These are phyloP conservation scores for Xerus rutilus DNA, from an alignment of 2,797 vertebrate species.

Conservation along the genomic window DNA sequence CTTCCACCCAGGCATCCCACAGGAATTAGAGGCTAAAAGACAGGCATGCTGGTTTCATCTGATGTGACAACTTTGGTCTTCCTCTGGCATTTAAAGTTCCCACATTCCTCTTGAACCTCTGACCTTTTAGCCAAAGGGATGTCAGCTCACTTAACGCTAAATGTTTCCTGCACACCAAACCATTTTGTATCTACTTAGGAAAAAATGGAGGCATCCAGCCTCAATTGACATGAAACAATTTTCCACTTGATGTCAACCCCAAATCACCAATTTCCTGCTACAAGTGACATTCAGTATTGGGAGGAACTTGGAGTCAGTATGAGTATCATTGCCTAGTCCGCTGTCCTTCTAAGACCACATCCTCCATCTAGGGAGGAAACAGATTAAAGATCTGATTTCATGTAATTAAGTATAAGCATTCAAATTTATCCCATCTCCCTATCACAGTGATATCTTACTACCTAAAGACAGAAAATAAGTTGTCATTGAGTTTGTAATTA, in stretches of 20 bases:
- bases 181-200: constrained; percentile 65
- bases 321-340: background rate
- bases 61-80: constrained; percentile 61
- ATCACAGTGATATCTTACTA: background rate
- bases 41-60: constrained; percentile 40
- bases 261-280: constrained; percentile 77
- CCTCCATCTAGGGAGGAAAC: background rate
- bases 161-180: constrained; percentile 54
- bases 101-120: constrained; percentile 68
- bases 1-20: constrained; percentile 55
- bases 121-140: constrained; percentile 54
- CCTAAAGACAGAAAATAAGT: constrained; percentile 6
- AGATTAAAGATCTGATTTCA: background rate
- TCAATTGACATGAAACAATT: constrained; percentile 72
- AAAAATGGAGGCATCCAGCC: constrained; percentile 69
- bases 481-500: background rate
- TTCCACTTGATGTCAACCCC: constrained; percentile 60
- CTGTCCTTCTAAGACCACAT: background rate
- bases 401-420: constrained; percentile 16
- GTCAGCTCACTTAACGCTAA: constrained; percentile 65
- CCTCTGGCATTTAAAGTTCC: constrained; percentile 54
- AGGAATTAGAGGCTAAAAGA: constrained; percentile 65
- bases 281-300: constrained; percentile 53
- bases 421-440: background rate
- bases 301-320: background rate